A percentile compares a stretch with the other conserved stretches of the same genome.
Evolutionary conservation across 2,888 invertebrate genomes (phyloP).

Genomic region (Latheticus oryzae): DNA sequence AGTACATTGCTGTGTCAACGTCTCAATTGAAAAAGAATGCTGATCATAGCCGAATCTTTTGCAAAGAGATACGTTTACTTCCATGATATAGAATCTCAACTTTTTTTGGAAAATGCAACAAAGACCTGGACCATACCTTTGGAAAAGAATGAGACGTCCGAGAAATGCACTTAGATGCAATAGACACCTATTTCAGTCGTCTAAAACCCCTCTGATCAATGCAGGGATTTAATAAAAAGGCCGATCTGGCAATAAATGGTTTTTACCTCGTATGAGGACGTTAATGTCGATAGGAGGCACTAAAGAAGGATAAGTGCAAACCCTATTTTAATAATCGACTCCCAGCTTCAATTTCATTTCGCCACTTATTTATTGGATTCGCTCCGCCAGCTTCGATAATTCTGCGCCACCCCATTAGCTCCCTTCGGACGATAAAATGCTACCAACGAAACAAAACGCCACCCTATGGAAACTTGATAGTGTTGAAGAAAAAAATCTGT

Average conservation of each 20-base stretch:
- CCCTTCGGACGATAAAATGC: conserved; percentile 24
- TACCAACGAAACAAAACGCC: conserved; percentile 31
- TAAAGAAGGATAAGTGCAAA: conserved; percentile 37
- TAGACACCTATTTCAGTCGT: conserved; percentile 53
- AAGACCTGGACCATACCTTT: conserved; percentile 14
- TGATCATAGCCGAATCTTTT: conserved; percentile 59
- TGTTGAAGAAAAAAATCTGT: conserved; percentile 25
- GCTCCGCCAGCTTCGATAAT: conserved; percentile 29
- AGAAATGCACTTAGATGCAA: conserved; percentile 59
- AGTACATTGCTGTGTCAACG: conserved; percentile 64
- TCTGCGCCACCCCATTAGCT: conserved; percentile 26
- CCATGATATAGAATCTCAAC: conserved; percentile 10
- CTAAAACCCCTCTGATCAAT: conserved; percentile 61
- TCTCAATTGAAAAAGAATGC: conserved; percentile 56
- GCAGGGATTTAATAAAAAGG: conserved; percentile 62
- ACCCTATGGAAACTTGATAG: conserved; percentile 25
- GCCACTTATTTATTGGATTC: conserved; percentile 38
- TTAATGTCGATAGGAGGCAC: conserved; percentile 34
- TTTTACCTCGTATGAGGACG: conserved; percentile 47
- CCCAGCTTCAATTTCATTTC: conserved; percentile 37
- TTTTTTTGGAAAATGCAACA: conserved; percentile 44
- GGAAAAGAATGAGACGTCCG: conserved; percentile 43
- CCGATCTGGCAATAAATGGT: conserved; percentile 58
- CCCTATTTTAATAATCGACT: conserved; percentile 41
- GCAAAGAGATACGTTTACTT: conserved; percentile 49